phyloP scores from a whole-genome alignment of 2,113 vertebrate species.

The Chaenocephalus aceratus region DNA sequence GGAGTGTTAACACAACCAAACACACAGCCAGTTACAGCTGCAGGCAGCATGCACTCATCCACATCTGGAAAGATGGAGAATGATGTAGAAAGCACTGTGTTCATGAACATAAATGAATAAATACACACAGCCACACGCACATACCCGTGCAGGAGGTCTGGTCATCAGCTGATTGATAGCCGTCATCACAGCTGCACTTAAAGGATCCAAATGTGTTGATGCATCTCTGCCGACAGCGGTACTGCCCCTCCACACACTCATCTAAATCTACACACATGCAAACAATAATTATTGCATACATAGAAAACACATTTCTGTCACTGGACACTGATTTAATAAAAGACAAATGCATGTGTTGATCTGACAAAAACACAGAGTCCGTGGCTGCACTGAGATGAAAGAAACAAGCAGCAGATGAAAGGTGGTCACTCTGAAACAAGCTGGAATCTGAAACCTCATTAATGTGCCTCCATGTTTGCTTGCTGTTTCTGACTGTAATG shows the following conservation, averaged over 20 bases:
- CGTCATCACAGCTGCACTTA: conserved; percentile 64
- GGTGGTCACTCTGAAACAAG: conserved; percentile 22
- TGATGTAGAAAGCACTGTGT: not conserved
- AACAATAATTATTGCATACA: conserved; percentile 4
- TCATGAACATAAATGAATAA: not conserved
- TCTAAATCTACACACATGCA: conserved; percentile 63
- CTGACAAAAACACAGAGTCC: not conserved
- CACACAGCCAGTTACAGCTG: conserved; percentile 50
- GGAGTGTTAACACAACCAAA: conserved; percentile 72
- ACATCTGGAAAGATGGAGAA: conserved; percentile 62
- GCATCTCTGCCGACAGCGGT: conserved; percentile 74
- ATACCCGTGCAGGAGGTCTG: conserved; percentile 62
- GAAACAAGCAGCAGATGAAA: conserved; percentile 32
- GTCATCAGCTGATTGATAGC: conserved; percentile 59
- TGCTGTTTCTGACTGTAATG: conserved; percentile 21
- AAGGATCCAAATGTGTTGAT: conserved; percentile 78
- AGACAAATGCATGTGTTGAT: not conserved
- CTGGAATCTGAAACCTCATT: conserved; percentile 33
- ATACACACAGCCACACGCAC: not conserved
- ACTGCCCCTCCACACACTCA: conserved; percentile 66
- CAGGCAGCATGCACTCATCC: conserved; percentile 68
- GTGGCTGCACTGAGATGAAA: conserved; percentile 21
- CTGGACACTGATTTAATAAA: conserved; percentile 9
- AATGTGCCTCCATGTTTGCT: conserved; percentile 30
- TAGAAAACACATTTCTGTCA: not conserved